Base-by-base conservation (phyloP, 1,140 invertebrate genomes). In the Panagrolaimus sp. region DNA sequence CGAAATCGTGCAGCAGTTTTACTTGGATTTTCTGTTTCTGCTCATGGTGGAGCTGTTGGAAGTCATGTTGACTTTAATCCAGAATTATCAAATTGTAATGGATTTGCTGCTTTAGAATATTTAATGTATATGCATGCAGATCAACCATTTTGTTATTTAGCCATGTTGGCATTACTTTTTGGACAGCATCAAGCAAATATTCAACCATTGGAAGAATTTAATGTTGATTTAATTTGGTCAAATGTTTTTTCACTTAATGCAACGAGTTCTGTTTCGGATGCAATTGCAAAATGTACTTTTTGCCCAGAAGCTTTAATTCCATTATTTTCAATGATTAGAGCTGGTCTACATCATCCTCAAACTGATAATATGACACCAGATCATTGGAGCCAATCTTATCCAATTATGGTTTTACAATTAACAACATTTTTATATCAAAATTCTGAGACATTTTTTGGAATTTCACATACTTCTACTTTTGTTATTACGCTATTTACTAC, bases 351-450 rank as follows among this genome's bases (percentile, higher is more conserved):
- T 65, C 76, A 72, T 71, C 48, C 47, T 13, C 66, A 63, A n/a
- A 63, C 25, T 43, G 66, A 67, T 25, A 25, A n/a, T n/a, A 38
- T 66, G 0, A 23, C 47, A n/a, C 66, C 38, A 20, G 38, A 66
- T n/a, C 67, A 76, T 44, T 92, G 90, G 90, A 85, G 91, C 31
- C 86, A 86, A 61, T 91, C 92, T 74, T 93, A 95, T 85, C 91
- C 93, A 11, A 89, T 92, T 45, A 92, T 91, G 57, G 76, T 98
- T 74, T 88, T 94, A 57, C 89, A 92, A 87, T 91, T 98, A 74
- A 84, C 98, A 16, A 92, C 94, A 78, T 96, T 92, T 79, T 85
- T 98, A 8, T 98, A 98, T 84, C 93, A 97, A 80, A 96, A 96
- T 82, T 89, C 94, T 67, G 89, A 90, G 1, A 92, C 96, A 80